phyloP scores from a whole-genome alignment of 2,113 vertebrate species.

The Beaufortia kweichowensis region DNA sequence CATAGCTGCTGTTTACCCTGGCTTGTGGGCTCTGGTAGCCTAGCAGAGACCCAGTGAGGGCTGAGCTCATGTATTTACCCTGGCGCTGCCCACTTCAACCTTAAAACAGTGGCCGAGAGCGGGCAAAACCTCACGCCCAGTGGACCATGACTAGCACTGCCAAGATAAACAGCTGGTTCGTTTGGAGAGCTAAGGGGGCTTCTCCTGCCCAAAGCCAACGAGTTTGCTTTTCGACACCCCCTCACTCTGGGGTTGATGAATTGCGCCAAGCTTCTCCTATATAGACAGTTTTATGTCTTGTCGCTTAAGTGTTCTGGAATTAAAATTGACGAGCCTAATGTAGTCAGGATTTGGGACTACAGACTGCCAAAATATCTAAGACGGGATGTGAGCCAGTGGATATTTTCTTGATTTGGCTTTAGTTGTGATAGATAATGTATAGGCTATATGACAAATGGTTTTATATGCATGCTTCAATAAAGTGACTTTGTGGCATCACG shows the following conservation, averaged over 20 bases:
- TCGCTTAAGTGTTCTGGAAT: slow-evolving; percentile 21
- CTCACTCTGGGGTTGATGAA: slow-evolving; percentile 40
- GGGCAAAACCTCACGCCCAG: slow-evolving; percentile 69
- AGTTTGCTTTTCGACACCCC: slow-evolving; percentile 57
- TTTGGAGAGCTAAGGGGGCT: slow-evolving; percentile 59
- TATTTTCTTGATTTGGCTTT: slow-evolving; percentile 37
- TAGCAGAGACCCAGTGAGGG: slow-evolving; percentile 48
- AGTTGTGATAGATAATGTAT: slow-evolving; percentile 5
- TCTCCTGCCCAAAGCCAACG: slow-evolving; percentile 37
- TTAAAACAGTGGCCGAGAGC: slow-evolving; percentile 63
- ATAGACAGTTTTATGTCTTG: slow-evolving; percentile 51
- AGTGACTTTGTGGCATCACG: background rate
- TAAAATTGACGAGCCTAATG: slow-evolving; percentile 45
- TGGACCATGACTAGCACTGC: slow-evolving; percentile 55
- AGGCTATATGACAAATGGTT: slow-evolving; percentile 5
- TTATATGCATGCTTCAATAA: background rate
- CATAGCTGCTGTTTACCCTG: slow-evolving; percentile 53
- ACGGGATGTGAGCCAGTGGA: slow-evolving; percentile 12
- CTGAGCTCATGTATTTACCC: slow-evolving; percentile 77
- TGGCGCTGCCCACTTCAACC: slow-evolving; percentile 59
- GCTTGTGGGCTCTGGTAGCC: slow-evolving; percentile 40
- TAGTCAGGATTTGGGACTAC: slow-evolving; percentile 28
- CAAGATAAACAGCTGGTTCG: slow-evolving; percentile 69
- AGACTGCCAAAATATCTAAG: slow-evolving; percentile 34
- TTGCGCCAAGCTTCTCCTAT: slow-evolving; percentile 36